Base-by-base conservation (phyloP, 1,140 invertebrate species). In the Stegodyphus mimosarum region DNA sequence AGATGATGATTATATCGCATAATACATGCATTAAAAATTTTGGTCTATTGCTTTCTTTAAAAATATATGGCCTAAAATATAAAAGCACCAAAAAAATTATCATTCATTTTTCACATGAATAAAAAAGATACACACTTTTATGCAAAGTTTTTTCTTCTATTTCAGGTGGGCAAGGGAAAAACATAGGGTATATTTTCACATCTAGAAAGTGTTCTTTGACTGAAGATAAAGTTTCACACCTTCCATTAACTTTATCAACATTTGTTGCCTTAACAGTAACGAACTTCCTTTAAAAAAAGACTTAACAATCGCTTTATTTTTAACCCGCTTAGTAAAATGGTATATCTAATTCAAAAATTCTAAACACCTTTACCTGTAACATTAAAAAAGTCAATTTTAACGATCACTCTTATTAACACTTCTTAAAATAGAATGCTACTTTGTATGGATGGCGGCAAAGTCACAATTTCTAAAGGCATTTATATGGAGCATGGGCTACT, bases 341-440 rank as follows among this genome's bases (percentile, higher is more conserved):
- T 55, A 55, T 74, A 60, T 74, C 7, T 33, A 74, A 74, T 55
- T 55, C 33, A 53, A 53, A 18, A 15, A 53, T 74, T 33, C 72
- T 53, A 74, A 50, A 74, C 51, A 53, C 33, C 52, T 13, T 18
- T 7, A 52, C 52, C 52, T 74, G 72, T 74, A 74, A 50, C 51
- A 9, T 17, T 74, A 74, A 74, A 74, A 74, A 74, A 74, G 70
- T 55, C 53, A 33, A 55, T 74, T 55, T 6, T 18, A 67, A 13
- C 9, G 7, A 13, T 15, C 66, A n/a, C 66, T 17, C 66, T 17
- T 9, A 60, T 10, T 15, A 17, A 18, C 7, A 67, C 9, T 78
- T 67, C 33, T 78, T 64, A 78, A 78, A 78, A 78, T 78, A 78
- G 64, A 69, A 53, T 78, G 51, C n/a, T 78, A 78, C 78, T 80